phyloP scores from a whole-genome alignment of 2,113 vertebrate species.

The Megaceryle maxima region DNA sequence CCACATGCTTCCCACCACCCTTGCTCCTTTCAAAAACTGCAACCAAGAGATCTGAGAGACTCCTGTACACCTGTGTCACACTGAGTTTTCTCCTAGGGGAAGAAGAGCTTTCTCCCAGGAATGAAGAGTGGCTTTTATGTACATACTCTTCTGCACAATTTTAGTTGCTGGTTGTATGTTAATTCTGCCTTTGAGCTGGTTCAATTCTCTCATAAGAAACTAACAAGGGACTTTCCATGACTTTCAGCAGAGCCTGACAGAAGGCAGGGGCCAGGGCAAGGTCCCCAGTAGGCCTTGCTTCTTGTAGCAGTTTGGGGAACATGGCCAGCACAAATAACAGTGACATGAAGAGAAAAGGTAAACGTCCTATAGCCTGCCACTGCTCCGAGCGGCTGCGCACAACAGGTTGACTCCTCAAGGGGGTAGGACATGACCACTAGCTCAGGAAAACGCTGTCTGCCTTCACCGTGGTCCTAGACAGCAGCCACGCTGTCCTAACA shows the following conservation, averaged over 20 bases:
- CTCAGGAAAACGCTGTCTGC: neutral
- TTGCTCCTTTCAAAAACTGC: neutral
- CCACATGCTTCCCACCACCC: too few species aligned
- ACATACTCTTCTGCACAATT: neutral
- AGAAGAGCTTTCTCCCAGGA: neutral
- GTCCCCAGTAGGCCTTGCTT: neutral
- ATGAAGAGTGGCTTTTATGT: neutral
- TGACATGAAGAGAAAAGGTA: neutral
- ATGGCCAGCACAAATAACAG: too few species aligned
- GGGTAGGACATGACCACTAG: accelerated
- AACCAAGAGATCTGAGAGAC: neutral
- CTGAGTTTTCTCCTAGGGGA: neutral
- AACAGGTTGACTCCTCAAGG: accelerated
- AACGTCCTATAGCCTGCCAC: neutral
- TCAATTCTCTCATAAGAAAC: neutral
- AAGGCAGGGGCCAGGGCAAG: neutral
- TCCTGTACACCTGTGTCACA: accelerated
- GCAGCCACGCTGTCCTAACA: accelerated
- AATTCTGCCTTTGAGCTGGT: neutral
- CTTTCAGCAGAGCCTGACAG: neutral
- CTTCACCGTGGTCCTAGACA: accelerated
- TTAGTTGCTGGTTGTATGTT: accelerated
- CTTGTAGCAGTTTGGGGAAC: neutral
- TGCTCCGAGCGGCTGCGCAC: accelerated
- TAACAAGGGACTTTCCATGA: neutral